These are phyloP conservation scores for Procambarus virginalis DNA, from an alignment of 1,140 invertebrate species.

Conservation along the genomic window DNA sequence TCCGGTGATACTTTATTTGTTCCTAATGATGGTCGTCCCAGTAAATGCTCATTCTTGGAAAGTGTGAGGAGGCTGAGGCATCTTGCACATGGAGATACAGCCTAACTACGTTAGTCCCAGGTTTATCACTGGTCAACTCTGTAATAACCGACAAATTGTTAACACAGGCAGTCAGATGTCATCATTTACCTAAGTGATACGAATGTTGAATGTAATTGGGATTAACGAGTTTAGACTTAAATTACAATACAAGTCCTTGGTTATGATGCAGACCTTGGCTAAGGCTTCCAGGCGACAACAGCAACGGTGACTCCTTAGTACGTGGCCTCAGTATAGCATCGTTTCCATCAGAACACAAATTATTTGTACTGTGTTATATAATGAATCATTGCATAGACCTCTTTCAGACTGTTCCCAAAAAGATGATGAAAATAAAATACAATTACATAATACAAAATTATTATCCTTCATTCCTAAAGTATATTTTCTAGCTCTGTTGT, in stretches of 20 bases:
- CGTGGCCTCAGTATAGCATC: slow-evolving; percentile 65
- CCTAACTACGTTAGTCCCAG: slow-evolving; percentile 43
- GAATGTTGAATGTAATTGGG: slow-evolving; percentile 24
- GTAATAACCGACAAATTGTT: slow-evolving; percentile 37
- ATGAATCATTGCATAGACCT: slow-evolving; percentile 65
- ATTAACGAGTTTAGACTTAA: slow-evolving; percentile 51
- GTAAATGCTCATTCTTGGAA: slow-evolving; percentile 67
- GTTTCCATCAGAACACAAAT: slow-evolving; percentile 67
- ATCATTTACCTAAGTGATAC: neutral
- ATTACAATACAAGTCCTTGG: slow-evolving; percentile 53
- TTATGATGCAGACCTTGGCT: slow-evolving; percentile 65
- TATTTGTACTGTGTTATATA: slow-evolving; percentile 67
- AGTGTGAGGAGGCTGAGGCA: slow-evolving; percentile 66
- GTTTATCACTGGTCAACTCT: slow-evolving; percentile 24
- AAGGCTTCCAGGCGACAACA: slow-evolving; percentile 64
- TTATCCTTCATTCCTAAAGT: slow-evolving; percentile 17
- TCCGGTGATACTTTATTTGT: slow-evolving; percentile 68
- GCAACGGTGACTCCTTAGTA: slow-evolving; percentile 61
- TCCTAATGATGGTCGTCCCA: slow-evolving; percentile 67
- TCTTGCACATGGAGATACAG: slow-evolving; percentile 60
- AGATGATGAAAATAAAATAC: slow-evolving; percentile 58
- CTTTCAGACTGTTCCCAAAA: slow-evolving; percentile 61
- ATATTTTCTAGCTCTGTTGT: too few species aligned
- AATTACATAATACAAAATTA: slow-evolving; percentile 42
- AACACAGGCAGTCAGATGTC: slow-evolving; percentile 14